Base-by-base conservation (phyloP, 2,113 vertebrate genomes). In the Cheirogaleus medius region DNA sequence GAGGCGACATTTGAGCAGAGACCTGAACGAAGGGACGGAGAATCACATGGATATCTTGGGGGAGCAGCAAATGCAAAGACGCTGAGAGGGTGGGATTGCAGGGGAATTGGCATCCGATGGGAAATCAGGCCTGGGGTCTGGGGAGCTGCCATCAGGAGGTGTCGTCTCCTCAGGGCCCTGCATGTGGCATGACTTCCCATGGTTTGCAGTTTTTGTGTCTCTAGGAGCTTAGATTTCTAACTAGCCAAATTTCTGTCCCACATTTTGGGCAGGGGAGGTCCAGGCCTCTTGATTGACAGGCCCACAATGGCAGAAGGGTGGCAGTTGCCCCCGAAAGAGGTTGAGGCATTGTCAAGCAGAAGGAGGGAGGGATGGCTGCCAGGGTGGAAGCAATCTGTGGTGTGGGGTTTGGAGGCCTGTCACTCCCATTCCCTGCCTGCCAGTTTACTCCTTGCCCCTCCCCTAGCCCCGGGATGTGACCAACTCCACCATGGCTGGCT, bases 381-480 rank as follows among this genome's bases (percentile, higher is more conserved):
- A 17, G 42, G 54, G 12, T 64, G 60, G 47, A 83, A 32, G 47
- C 77, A 78, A 37, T 80, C 0, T 44, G 52, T 78, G 56, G 42
- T 21, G 1, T 25, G 8, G 44, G 69, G 76, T 2, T 47, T 32
- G 52, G 66, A 44, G 52, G 42, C 56, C 34, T 34, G 27, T 58
- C 29, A 56, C 49, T 78, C 69, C 47, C 20, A 15, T 13, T 0
- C 37, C 71, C 66, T 56, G 17, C 86, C 88, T 74, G 39, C 23
- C 76, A 8, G 5, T 77, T 88, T 29, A 77, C 32, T 56, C 87
- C 29, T 84, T 80, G 21, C 29, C 52, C 63, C 71, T 29, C 21
- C 76, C 49, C 0, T 89, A 99, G 99, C 99, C 99, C 9, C 98
- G 99, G 69, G 99, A 99, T 3, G 99, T 99, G 97, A 99, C 99